phyloP scores from a whole-genome alignment of 2,888 invertebrate species.

The Pollenia amentaria region DNA sequence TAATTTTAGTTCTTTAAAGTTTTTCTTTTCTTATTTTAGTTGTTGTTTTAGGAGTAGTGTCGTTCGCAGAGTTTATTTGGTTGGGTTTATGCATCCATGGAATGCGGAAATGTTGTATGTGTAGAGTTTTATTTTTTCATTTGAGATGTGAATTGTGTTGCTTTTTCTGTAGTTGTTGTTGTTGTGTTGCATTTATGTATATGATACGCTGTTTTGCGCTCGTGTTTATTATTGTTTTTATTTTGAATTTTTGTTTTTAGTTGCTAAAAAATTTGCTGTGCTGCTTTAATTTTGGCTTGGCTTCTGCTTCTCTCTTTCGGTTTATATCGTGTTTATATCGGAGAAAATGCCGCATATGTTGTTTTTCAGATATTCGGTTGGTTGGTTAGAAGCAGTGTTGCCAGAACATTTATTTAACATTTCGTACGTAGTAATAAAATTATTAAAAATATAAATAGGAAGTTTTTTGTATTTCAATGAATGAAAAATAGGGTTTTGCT shows the following conservation, averaged over 20 bases:
- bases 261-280: slow-evolving; percentile 18
- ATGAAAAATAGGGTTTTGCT: no score
- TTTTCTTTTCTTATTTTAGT: neutral
- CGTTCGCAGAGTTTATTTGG: slow-evolving; percentile 47
- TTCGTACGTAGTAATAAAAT: no score
- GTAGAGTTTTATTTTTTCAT: slow-evolving; percentile 31
- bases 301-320: neutral
- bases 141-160: slow-evolving; percentile 55
- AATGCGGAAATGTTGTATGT: slow-evolving; percentile 72
- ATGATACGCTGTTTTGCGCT: slow-evolving; percentile 56
- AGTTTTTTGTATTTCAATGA: no score
- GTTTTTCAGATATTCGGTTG: slow-evolving; percentile 2
- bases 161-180: slow-evolving; percentile 5
- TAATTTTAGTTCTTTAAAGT: slow-evolving; percentile 60
- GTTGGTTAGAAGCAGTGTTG: neutral
- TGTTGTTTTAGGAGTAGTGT: neutral
- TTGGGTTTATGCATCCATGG: slow-evolving; percentile 68
- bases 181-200: slow-evolving; percentile 25
- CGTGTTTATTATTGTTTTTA: slow-evolving; percentile 32
- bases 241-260: slow-evolving; percentile 8
- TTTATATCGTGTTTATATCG: slow-evolving; percentile 53
- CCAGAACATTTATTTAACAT: no score
- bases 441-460: no score
- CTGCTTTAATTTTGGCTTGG: slow-evolving; percentile 16
- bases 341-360: slow-evolving; percentile 55